Evolutionary conservation across 53 echinoderm and acorn worm species (phyloP).

Genomic region (Mesocentrotus franciscanus): DNA sequence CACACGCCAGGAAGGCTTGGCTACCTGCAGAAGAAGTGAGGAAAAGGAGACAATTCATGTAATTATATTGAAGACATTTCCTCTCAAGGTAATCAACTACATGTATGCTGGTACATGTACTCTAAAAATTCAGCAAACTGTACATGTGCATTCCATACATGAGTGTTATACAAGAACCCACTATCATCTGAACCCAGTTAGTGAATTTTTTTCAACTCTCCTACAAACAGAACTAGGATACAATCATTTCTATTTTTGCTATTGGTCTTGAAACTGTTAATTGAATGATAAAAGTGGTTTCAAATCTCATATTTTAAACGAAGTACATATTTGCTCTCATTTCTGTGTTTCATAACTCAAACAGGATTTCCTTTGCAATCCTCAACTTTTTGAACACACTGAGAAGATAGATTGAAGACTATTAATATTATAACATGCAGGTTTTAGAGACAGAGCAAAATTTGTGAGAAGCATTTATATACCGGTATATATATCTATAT

Average conservation of each 20-base stretch:
- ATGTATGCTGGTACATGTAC: conserved; percentile 14
- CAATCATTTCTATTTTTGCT: neutral
- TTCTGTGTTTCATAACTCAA: too few species aligned
- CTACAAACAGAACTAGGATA: neutral
- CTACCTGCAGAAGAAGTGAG: conserved; percentile 43
- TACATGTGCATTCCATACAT: neutral
- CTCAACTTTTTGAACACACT: too few species aligned
- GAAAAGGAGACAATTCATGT: conserved; percentile 43
- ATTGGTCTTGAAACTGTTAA: neutral
- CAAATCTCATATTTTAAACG: neutral
- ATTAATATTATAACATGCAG: too few species aligned
- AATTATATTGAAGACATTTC: conserved; percentile 29
- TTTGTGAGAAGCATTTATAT: too few species aligned
- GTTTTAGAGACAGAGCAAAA: too few species aligned
- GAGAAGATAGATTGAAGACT: too few species aligned
- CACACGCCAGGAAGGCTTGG: neutral
- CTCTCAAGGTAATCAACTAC: neutral
- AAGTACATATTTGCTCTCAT: neutral
- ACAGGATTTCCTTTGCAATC: too few species aligned
- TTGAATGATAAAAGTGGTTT: neutral
- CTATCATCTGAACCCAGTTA: neutral
- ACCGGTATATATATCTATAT: too few species aligned
- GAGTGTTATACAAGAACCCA: neutral
- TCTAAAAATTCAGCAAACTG: neutral
- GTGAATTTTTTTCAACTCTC: neutral